Evolutionary conservation across 1,140 invertebrate species (phyloP).

Genomic region (Pogonomyrmex californicus): DNA sequence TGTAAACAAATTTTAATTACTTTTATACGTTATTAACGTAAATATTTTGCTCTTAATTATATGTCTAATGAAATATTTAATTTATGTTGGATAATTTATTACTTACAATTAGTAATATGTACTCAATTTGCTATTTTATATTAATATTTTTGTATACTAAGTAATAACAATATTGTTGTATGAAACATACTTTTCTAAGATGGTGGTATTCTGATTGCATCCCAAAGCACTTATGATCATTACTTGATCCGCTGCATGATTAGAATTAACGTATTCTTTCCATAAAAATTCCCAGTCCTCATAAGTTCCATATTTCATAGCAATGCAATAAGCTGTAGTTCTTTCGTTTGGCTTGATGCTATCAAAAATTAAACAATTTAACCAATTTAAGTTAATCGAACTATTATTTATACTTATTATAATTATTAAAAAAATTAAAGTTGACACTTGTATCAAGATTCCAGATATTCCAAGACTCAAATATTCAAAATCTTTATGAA

Average conservation of each 20-base stretch:
- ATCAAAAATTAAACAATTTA: background rate
- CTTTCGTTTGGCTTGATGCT: constrained; percentile 88
- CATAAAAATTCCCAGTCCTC: constrained; percentile 95
- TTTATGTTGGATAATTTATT: background rate
- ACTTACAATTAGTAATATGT: background rate
- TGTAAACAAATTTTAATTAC: no score
- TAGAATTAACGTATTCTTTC: constrained; percentile 89
- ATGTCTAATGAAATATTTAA: background rate
- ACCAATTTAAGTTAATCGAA: background rate
- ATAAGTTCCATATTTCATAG: constrained; percentile 90
- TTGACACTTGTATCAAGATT: background rate
- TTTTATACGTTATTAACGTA: background rate
- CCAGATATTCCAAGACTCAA: no score
- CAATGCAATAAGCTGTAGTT: constrained; percentile 92
- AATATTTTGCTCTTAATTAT: background rate
- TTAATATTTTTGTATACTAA: background rate
- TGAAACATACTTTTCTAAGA: constrained; percentile 83
- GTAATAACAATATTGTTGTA: background rate
- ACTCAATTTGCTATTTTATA: background rate
- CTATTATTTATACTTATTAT: background rate
- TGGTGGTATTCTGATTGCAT: constrained; percentile 88
- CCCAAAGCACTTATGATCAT: constrained; percentile 90
- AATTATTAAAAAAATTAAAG: background rate
- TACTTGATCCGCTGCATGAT: constrained; percentile 90
- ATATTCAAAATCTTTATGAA: no score